These are phyloP conservation scores for Accipiter fasciatus DNA, from an alignment of 2,797 vertebrate genomes.

Conservation along the genomic window DNA sequence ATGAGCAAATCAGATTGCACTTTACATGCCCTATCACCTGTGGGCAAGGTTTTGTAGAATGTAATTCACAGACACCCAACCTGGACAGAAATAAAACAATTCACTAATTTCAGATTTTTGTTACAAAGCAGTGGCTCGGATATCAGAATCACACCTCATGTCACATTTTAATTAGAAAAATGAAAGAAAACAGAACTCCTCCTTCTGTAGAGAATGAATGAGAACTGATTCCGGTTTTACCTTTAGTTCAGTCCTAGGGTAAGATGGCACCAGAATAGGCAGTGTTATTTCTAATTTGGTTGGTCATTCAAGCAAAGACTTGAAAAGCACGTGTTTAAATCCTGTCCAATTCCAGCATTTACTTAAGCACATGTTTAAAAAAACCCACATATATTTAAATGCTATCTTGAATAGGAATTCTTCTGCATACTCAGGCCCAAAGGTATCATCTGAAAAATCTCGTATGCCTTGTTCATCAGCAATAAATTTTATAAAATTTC, in stretches of 20 bases:
- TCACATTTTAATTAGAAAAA: not conserved
- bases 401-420: not conserved
- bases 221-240: not conserved
- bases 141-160: not conserved
- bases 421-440: not conserved
- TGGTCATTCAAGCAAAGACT: not conserved
- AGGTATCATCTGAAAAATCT: not conserved
- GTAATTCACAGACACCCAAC: not conserved
- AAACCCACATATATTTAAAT: not conserved
- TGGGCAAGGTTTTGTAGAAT: not conserved
- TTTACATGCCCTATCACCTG: not conserved
- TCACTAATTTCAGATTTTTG: not conserved
- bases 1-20: not conserved
- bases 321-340: not conserved
- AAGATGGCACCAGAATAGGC: not conserved
- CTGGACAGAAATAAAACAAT: not conserved
- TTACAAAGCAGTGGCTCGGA: not conserved
- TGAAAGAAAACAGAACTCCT: not conserved
- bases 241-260: not conserved
- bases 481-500: not conserved
- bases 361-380: not conserved
- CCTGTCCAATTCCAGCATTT: not conserved
- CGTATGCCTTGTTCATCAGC: not conserved
- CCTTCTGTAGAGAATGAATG: not conserved
- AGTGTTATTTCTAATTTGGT: not conserved